A percentile compares a stretch with the other conserved stretches of the same genome.
Evolutionary conservation across 2,888 invertebrate genomes (phyloP).

Genomic region (Acleris cristana): DNA sequence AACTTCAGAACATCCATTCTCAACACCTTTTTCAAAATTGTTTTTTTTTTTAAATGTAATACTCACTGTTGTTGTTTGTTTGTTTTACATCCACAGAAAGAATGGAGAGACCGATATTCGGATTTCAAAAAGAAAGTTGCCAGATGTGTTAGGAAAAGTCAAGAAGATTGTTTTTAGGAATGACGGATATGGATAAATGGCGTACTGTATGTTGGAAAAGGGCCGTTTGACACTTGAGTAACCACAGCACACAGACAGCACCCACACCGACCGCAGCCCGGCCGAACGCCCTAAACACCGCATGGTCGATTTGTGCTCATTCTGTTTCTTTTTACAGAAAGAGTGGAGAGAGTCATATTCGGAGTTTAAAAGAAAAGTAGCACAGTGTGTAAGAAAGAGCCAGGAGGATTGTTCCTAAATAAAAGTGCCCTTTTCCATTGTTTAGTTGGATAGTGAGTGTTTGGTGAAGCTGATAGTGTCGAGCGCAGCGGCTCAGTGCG

Average conservation of each 20-base stretch:
- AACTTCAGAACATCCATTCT: not conserved
- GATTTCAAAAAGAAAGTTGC: slow-evolving; percentile 99
- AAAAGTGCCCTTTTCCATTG: slow-evolving; percentile 82
- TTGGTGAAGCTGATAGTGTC: slow-evolving; percentile 71
- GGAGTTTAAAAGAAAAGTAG: slow-evolving; percentile 99
- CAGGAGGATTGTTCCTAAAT: slow-evolving; percentile 98
- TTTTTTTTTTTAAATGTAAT: slow-evolving; percentile 40
- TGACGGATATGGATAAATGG: slow-evolving; percentile 61
- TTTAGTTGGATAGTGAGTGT: slow-evolving; percentile 79
- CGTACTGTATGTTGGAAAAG: slow-evolving; percentile 69
- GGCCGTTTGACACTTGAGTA: slow-evolving; percentile 66
- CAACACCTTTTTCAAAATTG: not conserved
- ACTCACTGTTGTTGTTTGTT: slow-evolving; percentile 41
- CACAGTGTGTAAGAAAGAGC: slow-evolving; percentile 98
- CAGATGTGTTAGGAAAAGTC: slow-evolving; percentile 98
- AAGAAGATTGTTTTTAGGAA: slow-evolving; percentile 97
- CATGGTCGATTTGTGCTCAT: slow-evolving; percentile 81
- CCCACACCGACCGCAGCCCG: slow-evolving; percentile 50
- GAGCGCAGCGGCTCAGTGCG: slow-evolving; percentile 60
- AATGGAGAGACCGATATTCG: slow-evolving; percentile 98
- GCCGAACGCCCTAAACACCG: slow-evolving; percentile 57
- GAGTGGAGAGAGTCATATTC: slow-evolving; percentile 99
- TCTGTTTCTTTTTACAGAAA: slow-evolving; percentile 90
- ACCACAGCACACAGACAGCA: slow-evolving; percentile 46
- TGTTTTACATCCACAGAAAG: slow-evolving; percentile 91